A percentile compares a stretch with the other conserved stretches of the same genome.
phyloP scores from a whole-genome alignment of 2,113 vertebrate species.

The Clupea harengus region DNA sequence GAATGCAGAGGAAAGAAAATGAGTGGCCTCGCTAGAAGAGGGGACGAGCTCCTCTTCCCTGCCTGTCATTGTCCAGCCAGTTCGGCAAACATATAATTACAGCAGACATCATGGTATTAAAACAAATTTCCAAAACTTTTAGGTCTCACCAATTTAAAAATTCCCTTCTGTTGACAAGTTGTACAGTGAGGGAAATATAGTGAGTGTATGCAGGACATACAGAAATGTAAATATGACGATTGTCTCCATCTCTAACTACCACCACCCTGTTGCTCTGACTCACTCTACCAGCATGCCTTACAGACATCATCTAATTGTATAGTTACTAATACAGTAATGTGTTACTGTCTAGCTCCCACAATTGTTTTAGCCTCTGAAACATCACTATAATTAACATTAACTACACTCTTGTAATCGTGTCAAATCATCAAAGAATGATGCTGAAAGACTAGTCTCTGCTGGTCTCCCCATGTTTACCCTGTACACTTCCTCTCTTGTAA shows the following conservation, averaged over 20 bases:
- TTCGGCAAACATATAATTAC: background rate
- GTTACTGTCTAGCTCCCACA: background rate
- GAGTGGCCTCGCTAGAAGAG: slow-evolving; percentile 14
- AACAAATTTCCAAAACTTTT: background rate
- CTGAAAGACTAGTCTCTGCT: background rate
- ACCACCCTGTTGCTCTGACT: background rate
- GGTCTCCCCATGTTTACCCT: background rate
- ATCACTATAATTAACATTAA: background rate
- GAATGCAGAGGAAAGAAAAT: slow-evolving; percentile 43
- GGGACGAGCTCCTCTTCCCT: background rate
- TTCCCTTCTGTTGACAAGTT: too few relatives aligned
- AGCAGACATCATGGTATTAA: background rate
- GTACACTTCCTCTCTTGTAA: background rate
- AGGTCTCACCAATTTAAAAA: background rate
- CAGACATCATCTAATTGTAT: background rate
- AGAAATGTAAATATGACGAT: background rate
- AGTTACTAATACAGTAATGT: background rate
- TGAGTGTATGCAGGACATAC: background rate
- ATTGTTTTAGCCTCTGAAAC: background rate
- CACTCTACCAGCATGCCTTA: background rate
- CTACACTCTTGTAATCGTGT: background rate
- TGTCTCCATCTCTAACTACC: too few relatives aligned
- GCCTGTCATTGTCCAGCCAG: background rate
- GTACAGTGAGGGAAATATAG: background rate
- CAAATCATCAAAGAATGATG: slow-evolving; percentile 2